Conservation (phyloP, 2,797 vertebrate genomes). For the Chrysocyon brachyurus region DNA sequence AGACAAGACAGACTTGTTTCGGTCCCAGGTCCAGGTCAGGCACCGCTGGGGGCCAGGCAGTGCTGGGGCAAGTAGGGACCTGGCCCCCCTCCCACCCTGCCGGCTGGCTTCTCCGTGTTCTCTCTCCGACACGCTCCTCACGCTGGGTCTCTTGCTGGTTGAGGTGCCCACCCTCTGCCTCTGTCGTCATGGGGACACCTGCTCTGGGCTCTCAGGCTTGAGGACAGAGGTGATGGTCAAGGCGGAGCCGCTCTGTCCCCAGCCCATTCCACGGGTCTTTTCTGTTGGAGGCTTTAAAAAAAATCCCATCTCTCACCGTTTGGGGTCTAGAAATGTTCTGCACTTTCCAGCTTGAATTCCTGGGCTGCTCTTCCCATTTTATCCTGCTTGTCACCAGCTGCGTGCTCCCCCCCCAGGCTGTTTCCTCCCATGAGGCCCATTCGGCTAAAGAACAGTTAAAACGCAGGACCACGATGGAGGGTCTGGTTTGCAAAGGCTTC, state of each 20-base stretch:
- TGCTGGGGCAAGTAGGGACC: fast-evolving
- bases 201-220: neutral
- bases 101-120: fast-evolving
- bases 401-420: neutral
- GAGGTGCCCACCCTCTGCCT: fast-evolving
- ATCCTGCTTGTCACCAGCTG: neutral
- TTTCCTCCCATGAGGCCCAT: neutral
- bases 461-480: neutral
- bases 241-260: neutral
- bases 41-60: fast-evolving
- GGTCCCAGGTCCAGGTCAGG: fast-evolving
- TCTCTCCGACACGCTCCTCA: fast-evolving
- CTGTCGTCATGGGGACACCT: fast-evolving
- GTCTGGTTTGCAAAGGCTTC: neutral
- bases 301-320: no score
- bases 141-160: fast-evolving
- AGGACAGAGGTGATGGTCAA: neutral
- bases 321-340: neutral
- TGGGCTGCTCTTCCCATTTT: neutral
- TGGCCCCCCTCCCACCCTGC: fast-evolving
- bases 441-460: neutral
- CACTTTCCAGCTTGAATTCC: neutral
- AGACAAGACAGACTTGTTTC: fast-evolving
- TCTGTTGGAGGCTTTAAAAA: neutral
- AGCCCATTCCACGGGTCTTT: no score